These are phyloP conservation scores for Eurytoma californica DNA, from an alignment of 2,888 invertebrate genomes.

Conservation along the genomic window DNA sequence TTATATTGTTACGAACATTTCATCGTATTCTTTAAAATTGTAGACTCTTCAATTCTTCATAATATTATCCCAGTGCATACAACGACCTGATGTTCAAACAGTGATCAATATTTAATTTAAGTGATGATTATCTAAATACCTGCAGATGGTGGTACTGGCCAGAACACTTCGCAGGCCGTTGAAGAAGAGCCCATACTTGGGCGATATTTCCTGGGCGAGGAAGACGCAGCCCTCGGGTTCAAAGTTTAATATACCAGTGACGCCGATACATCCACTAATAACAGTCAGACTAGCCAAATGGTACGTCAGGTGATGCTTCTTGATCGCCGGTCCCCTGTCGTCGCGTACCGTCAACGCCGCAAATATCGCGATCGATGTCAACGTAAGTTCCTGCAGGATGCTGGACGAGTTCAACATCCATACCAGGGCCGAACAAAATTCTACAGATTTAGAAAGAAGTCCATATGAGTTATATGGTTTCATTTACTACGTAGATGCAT, in stretches of 20 bases:
- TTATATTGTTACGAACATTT: too few relatives aligned
- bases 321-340: constrained; percentile 61
- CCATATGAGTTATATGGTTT: background rate
- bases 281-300: constrained; percentile 76
- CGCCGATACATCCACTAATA: constrained; percentile 75
- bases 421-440: constrained; percentile 74
- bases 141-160: constrained; percentile 63
- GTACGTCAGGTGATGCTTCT: constrained; percentile 74
- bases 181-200: constrained; percentile 70
- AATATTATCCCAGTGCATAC: too few relatives aligned
- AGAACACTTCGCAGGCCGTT: constrained; percentile 66
- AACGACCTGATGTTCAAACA: too few relatives aligned
- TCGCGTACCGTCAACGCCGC: constrained; percentile 67
- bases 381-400: constrained; percentile 75
- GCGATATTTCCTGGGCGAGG: constrained; percentile 68
- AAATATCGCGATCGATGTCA: constrained; percentile 74
- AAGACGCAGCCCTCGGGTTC: constrained; percentile 71
- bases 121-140: constrained; percentile 24
- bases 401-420: constrained; percentile 76
- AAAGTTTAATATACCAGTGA: constrained; percentile 75
- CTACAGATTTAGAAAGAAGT: constrained; percentile 56
- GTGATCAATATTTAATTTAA: too few relatives aligned
- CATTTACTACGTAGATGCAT: background rate
- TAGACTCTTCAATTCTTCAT: too few relatives aligned
- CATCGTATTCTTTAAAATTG: too few relatives aligned